These are phyloP conservation scores for Nemoura dubitans DNA, from an alignment of 2,888 invertebrate genomes.

Conservation along the genomic window DNA sequence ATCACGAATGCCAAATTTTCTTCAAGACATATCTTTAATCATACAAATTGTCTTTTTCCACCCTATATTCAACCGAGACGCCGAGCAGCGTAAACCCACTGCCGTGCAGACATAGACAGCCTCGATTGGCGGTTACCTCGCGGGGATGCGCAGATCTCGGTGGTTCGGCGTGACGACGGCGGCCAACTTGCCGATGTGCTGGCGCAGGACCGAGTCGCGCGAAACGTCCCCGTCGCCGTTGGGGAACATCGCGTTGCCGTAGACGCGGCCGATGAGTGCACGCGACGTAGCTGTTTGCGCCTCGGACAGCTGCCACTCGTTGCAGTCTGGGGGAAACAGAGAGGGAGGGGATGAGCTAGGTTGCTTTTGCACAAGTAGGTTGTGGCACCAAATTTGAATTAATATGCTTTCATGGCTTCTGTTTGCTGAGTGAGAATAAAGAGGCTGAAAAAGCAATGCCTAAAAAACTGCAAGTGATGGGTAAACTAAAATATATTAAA, in stretches of 20 bases:
- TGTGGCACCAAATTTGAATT: too few species aligned
- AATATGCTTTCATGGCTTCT: too few species aligned
- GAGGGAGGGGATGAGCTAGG: neutral
- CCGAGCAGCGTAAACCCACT: too few species aligned
- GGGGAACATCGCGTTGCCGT: slow-evolving; percentile 93
- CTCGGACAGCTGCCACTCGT: slow-evolving; percentile 74
- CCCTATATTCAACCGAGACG: too few species aligned
- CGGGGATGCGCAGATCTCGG: slow-evolving; percentile 82
- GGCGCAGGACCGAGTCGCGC: slow-evolving; percentile 86
- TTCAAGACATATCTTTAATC: too few species aligned
- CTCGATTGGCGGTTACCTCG: slow-evolving; percentile 62
- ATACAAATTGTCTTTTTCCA: too few species aligned
- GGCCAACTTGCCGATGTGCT: slow-evolving; percentile 87
- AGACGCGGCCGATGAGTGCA: slow-evolving; percentile 89
- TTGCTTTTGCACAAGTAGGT: neutral
- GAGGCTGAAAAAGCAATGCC: too few species aligned
- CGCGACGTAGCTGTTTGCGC: slow-evolving; percentile 88
- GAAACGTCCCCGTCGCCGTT: slow-evolving; percentile 96
- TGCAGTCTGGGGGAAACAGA: slow-evolving; percentile 67
- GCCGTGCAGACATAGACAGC: too few species aligned
- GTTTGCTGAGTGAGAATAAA: too few species aligned
- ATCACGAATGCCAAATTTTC: too few species aligned
- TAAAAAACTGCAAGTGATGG: too few species aligned
- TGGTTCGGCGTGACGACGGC: slow-evolving; percentile 80
- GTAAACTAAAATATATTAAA: too few species aligned